Conservation (phyloP, 2,113 vertebrate species). For the Cebidichthys violaceus region DNA sequence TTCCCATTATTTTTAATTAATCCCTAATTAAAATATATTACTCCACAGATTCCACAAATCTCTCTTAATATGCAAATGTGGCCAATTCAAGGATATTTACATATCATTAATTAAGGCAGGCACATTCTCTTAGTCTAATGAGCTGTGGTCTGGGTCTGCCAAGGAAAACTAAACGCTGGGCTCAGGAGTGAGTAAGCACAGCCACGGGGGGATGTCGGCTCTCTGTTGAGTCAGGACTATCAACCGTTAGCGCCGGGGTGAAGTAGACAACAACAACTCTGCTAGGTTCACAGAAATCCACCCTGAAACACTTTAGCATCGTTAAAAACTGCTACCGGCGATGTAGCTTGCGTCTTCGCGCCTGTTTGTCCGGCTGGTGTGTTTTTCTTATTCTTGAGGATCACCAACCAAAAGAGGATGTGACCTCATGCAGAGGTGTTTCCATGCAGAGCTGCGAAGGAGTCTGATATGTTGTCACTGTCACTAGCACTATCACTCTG, state of each 20-base stretch:
- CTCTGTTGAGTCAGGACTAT: constrained; percentile 80
- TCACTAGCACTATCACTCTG: constrained; percentile 36
- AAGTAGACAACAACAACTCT: constrained; percentile 68
- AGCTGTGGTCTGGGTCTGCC: constrained; percentile 94
- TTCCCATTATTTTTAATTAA: constrained; percentile 99
- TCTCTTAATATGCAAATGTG: constrained; percentile 99
- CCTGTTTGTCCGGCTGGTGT: neutral
- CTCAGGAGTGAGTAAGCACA: constrained; percentile 80
- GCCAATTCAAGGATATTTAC: constrained; percentile 99
- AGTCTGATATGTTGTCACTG: constrained; percentile 21
- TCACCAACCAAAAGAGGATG: constrained; percentile 33
- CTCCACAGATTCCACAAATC: constrained; percentile 99
- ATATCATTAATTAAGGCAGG: constrained; percentile 99
- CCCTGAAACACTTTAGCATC: constrained; percentile 61
- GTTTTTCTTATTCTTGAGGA: constrained; percentile 36
- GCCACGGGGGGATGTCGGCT: constrained; percentile 67
- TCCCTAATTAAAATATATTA: constrained; percentile 99
- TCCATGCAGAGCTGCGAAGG: constrained; percentile 12
- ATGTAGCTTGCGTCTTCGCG: constrained; percentile 1
- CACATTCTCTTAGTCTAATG: constrained; percentile 99
- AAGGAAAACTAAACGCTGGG: constrained; percentile 88
- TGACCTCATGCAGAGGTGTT: constrained; percentile 50
- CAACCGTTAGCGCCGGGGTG: constrained; percentile 57
- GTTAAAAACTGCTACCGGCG: constrained; percentile 42
- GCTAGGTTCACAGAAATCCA: constrained; percentile 57